Evolutionary conservation across 2,888 invertebrate genomes (phyloP).

Genomic region (Neuroscelio doddi): DNA sequence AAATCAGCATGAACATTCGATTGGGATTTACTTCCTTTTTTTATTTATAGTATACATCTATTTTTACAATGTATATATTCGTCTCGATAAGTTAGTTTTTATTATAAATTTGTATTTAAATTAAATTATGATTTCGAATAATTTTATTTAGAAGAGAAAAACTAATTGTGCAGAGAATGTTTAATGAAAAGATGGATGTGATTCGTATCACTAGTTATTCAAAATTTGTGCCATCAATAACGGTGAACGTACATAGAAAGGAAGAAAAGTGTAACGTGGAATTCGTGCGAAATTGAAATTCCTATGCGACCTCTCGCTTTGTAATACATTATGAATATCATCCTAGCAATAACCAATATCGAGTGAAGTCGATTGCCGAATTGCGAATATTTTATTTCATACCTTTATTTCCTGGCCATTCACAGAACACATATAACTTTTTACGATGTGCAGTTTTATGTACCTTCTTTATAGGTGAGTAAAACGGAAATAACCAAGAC

Average conservation of each 20-base stretch:
- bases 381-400: constrained; percentile 19
- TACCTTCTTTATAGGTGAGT: background rate
- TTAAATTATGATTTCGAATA: too few species aligned
- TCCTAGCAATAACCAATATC: constrained; percentile 22
- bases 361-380: constrained; percentile 34
- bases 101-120: too few species aligned
- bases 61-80: too few species aligned
- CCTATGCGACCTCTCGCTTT: constrained; percentile 28
- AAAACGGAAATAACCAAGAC: constrained; percentile 2
- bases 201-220: constrained; percentile 15
- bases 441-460: constrained; percentile 12
- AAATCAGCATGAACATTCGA: too few species aligned
- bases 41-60: too few species aligned
- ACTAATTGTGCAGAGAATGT: too few species aligned
- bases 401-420: constrained; percentile 12
- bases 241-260: constrained; percentile 11
- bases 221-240: constrained; percentile 22
- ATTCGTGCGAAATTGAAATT: constrained; percentile 35
- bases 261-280: constrained; percentile 18
- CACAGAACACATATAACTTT: constrained; percentile 9
- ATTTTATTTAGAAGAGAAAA: too few species aligned
- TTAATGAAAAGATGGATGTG: background rate
- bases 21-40: too few species aligned
- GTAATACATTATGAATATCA: constrained; percentile 35
- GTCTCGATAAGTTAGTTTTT: too few species aligned